Percentiles rank a stretch among this genome's conserved stretches.
phyloP scores from a whole-genome alignment of 2,113 vertebrate genomes.

The Parus major region DNA sequence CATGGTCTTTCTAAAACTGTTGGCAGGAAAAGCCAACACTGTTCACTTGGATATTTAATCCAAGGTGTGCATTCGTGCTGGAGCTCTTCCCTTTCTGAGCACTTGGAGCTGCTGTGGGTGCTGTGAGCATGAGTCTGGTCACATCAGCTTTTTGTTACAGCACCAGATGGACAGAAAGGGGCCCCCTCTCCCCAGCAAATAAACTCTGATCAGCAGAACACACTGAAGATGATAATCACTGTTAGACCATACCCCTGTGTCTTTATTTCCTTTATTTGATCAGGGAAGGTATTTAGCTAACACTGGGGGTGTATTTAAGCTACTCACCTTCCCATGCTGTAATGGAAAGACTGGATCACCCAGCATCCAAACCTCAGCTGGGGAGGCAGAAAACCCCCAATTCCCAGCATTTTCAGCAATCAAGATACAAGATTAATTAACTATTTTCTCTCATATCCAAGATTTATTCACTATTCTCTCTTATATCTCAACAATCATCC shows the following conservation, averaged over 20 bases:
- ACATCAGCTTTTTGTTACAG: background rate
- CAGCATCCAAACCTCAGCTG: background rate
- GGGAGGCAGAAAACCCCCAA: rapidly evolving
- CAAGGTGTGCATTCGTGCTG: background rate
- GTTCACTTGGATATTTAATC: background rate
- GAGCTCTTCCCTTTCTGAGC: background rate
- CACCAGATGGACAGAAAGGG: background rate
- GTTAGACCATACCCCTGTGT: background rate
- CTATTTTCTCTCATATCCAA: background rate
- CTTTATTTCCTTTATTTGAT: background rate
- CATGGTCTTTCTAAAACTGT: background rate
- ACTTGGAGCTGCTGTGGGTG: background rate
- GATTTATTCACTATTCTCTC: background rate
- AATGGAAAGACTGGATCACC: background rate
- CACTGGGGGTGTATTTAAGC: rapidly evolving
- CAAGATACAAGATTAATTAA: background rate
- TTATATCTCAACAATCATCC: background rate
- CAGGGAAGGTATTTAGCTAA: background rate
- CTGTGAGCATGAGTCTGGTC: background rate
- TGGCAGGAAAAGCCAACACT: background rate
- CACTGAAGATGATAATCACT: too few relatives aligned
- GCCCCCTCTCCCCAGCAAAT: background rate
- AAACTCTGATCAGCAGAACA: background rate
- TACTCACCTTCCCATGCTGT: background rate
- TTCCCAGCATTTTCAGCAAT: background rate